Percentiles rank a stretch among this genome's conserved stretches.
Evolutionary conservation across 2,888 invertebrate species (phyloP).

Genomic region (Celastrina argiolus): DNA sequence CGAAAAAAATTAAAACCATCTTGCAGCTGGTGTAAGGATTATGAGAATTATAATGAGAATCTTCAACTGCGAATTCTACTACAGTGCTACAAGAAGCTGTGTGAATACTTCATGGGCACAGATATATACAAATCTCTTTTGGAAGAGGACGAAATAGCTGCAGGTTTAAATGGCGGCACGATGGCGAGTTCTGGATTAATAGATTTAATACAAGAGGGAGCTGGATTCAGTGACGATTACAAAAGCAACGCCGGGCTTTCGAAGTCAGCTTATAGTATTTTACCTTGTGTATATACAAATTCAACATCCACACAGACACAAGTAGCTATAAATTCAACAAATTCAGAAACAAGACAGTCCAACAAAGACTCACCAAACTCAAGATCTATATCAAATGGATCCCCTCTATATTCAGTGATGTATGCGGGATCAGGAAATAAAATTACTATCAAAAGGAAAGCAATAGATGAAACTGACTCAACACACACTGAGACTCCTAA

Average conservation of each 20-base stretch:
- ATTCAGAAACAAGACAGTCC: constrained; percentile 50
- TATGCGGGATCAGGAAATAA: constrained; percentile 89
- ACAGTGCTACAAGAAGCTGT: constrained; percentile 93
- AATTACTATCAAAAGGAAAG: constrained; percentile 89
- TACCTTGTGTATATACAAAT: constrained; percentile 85
- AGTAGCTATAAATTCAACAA: constrained; percentile 54
- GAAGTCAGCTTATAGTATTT: constrained; percentile 84
- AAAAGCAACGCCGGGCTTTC: constrained; percentile 84
- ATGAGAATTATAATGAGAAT: constrained; percentile 89
- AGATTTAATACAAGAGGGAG: constrained; percentile 88
- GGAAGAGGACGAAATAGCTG: constrained; percentile 73
- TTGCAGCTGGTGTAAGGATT: constrained; percentile 91
- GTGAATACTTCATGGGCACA: constrained; percentile 87
- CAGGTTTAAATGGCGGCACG: constrained; percentile 70
- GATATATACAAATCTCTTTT: constrained; percentile 81
- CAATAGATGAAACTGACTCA: constrained; percentile 76
- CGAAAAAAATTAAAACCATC: constrained; percentile 90
- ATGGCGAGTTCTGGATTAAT: constrained; percentile 80
- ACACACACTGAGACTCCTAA: constrained; percentile 57
- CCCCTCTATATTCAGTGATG: constrained; percentile 84
- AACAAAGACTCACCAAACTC: constrained; percentile 61
- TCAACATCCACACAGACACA: constrained; percentile 74
- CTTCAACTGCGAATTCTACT: constrained; percentile 87
- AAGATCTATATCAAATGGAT: constrained; percentile 62
- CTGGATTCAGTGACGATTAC: constrained; percentile 86